Conservation (phyloP, 1,140 invertebrate genomes). For the Telenomus remus region DNA sequence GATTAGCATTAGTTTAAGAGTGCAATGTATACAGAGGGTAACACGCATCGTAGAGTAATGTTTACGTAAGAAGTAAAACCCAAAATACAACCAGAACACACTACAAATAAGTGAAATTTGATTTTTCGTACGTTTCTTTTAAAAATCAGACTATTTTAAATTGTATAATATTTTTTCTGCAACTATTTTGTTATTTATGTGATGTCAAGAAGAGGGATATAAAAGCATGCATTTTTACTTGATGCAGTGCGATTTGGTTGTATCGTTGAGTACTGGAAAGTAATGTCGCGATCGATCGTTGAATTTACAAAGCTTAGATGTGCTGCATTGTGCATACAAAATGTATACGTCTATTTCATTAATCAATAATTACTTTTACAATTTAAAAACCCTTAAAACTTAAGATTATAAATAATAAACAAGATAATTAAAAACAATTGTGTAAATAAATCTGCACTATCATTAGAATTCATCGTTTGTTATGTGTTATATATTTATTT, state of each 20-base stretch:
- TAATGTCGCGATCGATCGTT: constrained; percentile 12
- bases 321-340: constrained; percentile 37
- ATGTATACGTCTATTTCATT: constrained; percentile 31
- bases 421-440: not conserved
- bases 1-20: constrained; percentile 32
- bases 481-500: constrained; percentile 24
- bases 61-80: not conserved
- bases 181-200: too few species aligned
- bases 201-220: too few species aligned
- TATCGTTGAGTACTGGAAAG: not conserved
- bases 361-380: not conserved
- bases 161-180: too few species aligned
- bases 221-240: not conserved
- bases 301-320: constrained; percentile 22
- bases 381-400: too few species aligned
- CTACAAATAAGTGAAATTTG: too few species aligned
- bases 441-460: constrained; percentile 38
- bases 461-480: constrained; percentile 37
- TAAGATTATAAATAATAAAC: not conserved
- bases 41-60: constrained; percentile 22
- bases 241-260: not conserved
- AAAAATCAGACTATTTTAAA: too few species aligned
- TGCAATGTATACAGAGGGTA: constrained; percentile 22
- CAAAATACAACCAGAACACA: too few species aligned
- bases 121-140: too few species aligned